Percentiles rank a stretch among this genome's conserved stretches.
phyloP scores from a whole-genome alignment of 2,888 invertebrate species.

The Torymus auratus region DNA sequence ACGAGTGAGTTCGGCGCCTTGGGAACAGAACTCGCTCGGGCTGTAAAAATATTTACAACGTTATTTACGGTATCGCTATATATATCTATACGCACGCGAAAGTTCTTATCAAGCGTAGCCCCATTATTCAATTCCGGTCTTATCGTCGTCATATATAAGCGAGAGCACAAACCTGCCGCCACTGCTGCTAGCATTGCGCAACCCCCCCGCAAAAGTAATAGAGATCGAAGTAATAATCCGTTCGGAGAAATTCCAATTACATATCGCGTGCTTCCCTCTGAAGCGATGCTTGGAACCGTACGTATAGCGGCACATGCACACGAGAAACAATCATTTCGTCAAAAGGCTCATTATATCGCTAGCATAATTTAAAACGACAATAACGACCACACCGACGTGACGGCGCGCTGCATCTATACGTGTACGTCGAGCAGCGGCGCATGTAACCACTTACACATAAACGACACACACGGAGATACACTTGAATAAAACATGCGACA shows the following conservation, averaged over 20 bases:
- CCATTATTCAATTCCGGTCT: too few species aligned
- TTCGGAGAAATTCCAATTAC: too few species aligned
- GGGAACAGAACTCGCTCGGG: background rate
- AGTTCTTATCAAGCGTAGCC: too few species aligned
- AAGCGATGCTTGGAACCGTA: too few species aligned
- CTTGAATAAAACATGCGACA: slow-evolving; percentile 27
- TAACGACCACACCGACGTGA: background rate
- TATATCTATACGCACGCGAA: too few species aligned
- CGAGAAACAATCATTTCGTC: slow-evolving; percentile 3
- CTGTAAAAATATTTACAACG: background rate
- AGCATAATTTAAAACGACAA: slow-evolving; percentile 14
- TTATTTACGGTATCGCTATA: slow-evolving; percentile 1
- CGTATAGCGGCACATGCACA: too few species aligned
- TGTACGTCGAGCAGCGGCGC: too few species aligned
- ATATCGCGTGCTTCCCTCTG: too few species aligned
- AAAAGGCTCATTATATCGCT: background rate
- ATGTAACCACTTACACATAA: background rate
- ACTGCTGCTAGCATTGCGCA: background rate
- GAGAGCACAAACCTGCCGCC: background rate
- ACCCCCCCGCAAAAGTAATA: background rate
- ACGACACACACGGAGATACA: background rate
- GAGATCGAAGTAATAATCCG: too few species aligned
- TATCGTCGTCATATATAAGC: too few species aligned
- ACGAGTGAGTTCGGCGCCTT: background rate
- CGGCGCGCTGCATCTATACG: too few species aligned